Evolutionary conservation across 1,140 invertebrate genomes (phyloP).

Genomic region (Drosophila pruinosa): DNA sequence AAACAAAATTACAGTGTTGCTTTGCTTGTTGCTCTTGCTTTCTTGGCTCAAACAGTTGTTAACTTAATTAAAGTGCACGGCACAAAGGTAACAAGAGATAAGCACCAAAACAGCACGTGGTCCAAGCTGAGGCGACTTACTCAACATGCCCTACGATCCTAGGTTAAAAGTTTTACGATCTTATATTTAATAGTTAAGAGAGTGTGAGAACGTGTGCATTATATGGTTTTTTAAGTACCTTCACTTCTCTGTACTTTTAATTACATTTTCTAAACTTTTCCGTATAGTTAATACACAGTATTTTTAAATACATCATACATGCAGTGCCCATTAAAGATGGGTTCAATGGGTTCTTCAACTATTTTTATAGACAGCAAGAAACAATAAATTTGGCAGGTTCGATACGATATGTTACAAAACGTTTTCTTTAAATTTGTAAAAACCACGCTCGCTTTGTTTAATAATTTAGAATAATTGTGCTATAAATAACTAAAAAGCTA

Average conservation of each 20-base stretch:
- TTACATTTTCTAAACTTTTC: background rate
- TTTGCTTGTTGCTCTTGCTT: constrained; percentile 27
- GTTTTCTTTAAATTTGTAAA: too few species aligned
- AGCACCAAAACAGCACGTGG: constrained; percentile 3
- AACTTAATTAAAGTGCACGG: constrained; percentile 71
- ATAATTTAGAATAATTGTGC: too few species aligned
- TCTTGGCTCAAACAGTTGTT: constrained; percentile 56
- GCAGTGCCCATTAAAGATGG: too few species aligned
- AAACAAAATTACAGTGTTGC: constrained; percentile 53
- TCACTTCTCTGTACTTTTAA: too few species aligned
- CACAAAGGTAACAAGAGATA: constrained; percentile 41
- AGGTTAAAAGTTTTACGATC: background rate
- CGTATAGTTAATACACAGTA: too few species aligned
- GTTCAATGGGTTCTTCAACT: too few species aligned
- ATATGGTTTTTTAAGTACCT: background rate
- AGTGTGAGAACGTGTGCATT: background rate
- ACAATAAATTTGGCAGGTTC: too few species aligned
- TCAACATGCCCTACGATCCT: background rate
- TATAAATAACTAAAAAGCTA: too few species aligned
- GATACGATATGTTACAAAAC: too few species aligned
- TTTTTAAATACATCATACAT: too few species aligned
- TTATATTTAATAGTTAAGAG: background rate
- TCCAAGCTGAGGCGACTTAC: background rate
- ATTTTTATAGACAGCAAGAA: too few species aligned
- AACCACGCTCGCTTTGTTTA: too few species aligned